Evolutionary conservation across 2,113 vertebrate species (phyloP).

Genomic region (Nibea coibor): DNA sequence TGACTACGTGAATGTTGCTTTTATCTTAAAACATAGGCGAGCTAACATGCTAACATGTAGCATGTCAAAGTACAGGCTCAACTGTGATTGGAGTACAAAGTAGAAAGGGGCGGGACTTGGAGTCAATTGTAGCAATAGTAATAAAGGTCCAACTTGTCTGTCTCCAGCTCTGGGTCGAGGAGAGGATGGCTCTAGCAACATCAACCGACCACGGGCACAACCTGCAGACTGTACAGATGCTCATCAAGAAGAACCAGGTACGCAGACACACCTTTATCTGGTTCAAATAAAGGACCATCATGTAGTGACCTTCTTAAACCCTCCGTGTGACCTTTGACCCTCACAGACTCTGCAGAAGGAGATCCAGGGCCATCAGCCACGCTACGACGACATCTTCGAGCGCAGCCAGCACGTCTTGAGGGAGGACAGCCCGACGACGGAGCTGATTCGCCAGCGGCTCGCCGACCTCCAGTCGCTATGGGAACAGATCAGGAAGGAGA

Average conservation of each 20-base stretch:
- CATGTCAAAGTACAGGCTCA: too few relatives aligned
- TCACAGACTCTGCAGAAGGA: conserved; percentile 97
- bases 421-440: conserved; percentile 84
- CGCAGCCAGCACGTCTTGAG: conserved; percentile 91
- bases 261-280: background rate
- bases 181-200: conserved; percentile 94
- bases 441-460: conserved; percentile 90
- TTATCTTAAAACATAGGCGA: too few relatives aligned
- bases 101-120: too few relatives aligned
- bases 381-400: conserved; percentile 96
- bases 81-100: too few relatives aligned
- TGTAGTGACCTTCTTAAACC: background rate
- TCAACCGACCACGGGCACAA: conserved; percentile 98
- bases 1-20: too few relatives aligned
- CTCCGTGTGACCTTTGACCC: background rate
- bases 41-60: too few relatives aligned
- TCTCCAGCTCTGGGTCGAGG: conserved; percentile 85
- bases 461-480: conserved; percentile 90
- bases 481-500: conserved; percentile 91
- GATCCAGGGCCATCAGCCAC: conserved; percentile 97
- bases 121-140: too few relatives aligned
- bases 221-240: conserved; percentile 96
- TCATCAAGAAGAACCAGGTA: conserved; percentile 99
- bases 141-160: background rate
- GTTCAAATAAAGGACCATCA: too few relatives aligned